Percentiles rank a stretch among this genome's conserved stretches.
These are phyloP conservation scores for Mystacides longicornis DNA, from an alignment of 2,888 invertebrate species.

Conservation along the genomic window DNA sequence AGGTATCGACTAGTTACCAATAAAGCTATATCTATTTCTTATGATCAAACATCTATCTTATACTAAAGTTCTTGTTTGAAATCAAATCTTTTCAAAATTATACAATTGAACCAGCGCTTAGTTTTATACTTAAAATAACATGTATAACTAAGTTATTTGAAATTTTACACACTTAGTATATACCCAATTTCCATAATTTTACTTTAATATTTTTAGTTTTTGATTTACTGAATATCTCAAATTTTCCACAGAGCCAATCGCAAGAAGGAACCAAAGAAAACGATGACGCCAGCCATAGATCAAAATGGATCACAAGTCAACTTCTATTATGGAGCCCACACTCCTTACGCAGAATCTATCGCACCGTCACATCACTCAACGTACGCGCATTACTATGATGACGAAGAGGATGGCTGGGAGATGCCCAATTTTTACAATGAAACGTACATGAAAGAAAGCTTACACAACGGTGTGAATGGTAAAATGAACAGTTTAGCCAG, in stretches of 20 bases:
- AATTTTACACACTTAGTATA: too few species aligned
- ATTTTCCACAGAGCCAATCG: slow-evolving; percentile 58
- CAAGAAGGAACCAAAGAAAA: slow-evolving; percentile 86
- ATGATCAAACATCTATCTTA: too few species aligned
- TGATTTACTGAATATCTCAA: background rate
- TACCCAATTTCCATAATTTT: background rate
- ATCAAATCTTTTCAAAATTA: too few species aligned
- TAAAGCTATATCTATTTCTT: too few species aligned
- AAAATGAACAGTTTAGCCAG: slow-evolving; percentile 91
- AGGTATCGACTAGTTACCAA: too few species aligned
- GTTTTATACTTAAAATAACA: too few species aligned
- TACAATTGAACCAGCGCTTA: too few species aligned
- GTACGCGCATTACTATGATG: slow-evolving; percentile 92
- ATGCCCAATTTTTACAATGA: slow-evolving; percentile 97
- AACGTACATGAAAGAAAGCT: slow-evolving; percentile 90
- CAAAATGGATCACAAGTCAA: slow-evolving; percentile 91
- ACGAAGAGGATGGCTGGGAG: slow-evolving; percentile 95
- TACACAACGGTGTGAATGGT: slow-evolving; percentile 76
- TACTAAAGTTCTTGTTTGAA: too few species aligned
- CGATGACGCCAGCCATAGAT: slow-evolving; percentile 80
- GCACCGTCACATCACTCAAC: slow-evolving; percentile 94
- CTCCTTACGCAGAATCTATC: slow-evolving; percentile 91
- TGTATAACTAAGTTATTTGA: too few species aligned
- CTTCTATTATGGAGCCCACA: slow-evolving; percentile 92
- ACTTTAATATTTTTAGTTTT: background rate